phyloP scores from a whole-genome alignment of 1,140 invertebrate genomes.

The Latrodectus geometricus region DNA sequence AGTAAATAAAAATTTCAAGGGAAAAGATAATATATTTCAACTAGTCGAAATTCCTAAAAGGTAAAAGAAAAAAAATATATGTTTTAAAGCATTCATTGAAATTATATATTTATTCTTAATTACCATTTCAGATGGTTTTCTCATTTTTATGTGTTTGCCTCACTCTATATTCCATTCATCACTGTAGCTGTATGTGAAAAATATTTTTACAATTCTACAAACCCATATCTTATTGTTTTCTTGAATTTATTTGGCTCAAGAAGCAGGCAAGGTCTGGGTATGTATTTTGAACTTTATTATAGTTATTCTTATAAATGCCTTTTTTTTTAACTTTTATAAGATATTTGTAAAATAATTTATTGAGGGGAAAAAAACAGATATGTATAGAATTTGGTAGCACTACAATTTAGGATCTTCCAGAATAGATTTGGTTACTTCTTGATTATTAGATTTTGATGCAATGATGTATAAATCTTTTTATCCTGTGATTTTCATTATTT shows the following conservation, averaged over 20 bases:
- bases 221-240: slow-evolving; percentile 40
- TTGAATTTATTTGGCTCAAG: slow-evolving; percentile 42
- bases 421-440: too few species aligned
- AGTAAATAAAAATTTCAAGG: not conserved
- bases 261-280: slow-evolving; percentile 37
- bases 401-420: too few species aligned
- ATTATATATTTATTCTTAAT: not conserved
- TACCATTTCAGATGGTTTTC: slow-evolving; percentile 65
- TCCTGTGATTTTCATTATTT: too few species aligned
- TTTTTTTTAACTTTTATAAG: too few species aligned
- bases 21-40: slow-evolving; percentile 5
- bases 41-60: slow-evolving; percentile 32
- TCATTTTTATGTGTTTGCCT: slow-evolving; percentile 66
- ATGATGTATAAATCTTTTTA: too few species aligned
- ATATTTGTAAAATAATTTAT: too few species aligned
- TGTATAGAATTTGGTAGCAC: too few species aligned
- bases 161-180: slow-evolving; percentile 56
- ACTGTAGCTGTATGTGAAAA: slow-evolving; percentile 20
- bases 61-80: slow-evolving; percentile 3
- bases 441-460: too few species aligned
- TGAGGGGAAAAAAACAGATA: too few species aligned
- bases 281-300: not conserved
- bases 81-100: not conserved
- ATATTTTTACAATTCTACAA: slow-evolving; percentile 42
- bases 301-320: too few species aligned